These are phyloP conservation scores for Ciona savignyi DNA, from an alignment of 23 tunicate genomes.

Conservation along the genomic window DNA sequence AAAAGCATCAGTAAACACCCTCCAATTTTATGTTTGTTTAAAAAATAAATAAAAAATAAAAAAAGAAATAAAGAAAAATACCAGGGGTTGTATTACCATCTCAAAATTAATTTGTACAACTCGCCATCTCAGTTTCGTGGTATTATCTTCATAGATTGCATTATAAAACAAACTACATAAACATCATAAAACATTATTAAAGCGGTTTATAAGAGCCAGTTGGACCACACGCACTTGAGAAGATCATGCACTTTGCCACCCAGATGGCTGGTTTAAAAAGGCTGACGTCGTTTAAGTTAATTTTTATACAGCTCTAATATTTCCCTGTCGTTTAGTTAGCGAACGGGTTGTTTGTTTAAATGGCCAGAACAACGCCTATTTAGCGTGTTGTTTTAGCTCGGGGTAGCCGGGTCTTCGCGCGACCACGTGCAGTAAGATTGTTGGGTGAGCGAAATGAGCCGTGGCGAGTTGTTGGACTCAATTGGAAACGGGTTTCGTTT, in stretches of 20 bases:
- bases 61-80: no score
- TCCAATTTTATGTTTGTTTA: no score
- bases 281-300: neutral
- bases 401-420: neutral
- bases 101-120: no score
- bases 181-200: neutral
- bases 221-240: neutral
- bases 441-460: neutral
- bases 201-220: neutral
- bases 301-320: neutral
- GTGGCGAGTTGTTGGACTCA: neutral
- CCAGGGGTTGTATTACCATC: no score
- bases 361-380: neutral
- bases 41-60: no score
- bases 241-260: neutral
- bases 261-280: neutral
- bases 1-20: no score
- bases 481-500: constrained; percentile 1
- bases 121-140: no score
- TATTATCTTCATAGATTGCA: no score
- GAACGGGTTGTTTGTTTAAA: neutral
- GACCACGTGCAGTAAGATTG: neutral
- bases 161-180: no score
- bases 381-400: neutral
- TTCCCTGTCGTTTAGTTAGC: neutral